phyloP scores from a whole-genome alignment of 2,888 invertebrate genomes.

The Drepana falcataria region DNA sequence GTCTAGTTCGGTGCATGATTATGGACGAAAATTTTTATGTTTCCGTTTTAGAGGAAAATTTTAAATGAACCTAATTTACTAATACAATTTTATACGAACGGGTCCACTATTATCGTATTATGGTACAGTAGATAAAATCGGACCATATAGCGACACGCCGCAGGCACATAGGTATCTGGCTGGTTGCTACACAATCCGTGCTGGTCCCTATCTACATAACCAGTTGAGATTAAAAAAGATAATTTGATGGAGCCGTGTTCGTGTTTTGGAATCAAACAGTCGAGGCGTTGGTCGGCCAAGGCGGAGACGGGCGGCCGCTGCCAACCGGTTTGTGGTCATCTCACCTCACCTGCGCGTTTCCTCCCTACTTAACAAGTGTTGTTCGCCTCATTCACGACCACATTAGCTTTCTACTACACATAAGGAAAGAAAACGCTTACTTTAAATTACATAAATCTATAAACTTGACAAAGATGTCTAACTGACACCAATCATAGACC shows the following conservation, averaged over 20 bases:
- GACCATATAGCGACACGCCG: neutral
- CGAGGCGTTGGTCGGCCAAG: slow-evolving; percentile 17
- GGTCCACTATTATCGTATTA: too few species aligned
- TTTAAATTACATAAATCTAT: slow-evolving; percentile 14
- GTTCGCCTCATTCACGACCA: slow-evolving; percentile 52
- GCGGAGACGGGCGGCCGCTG: slow-evolving; percentile 37
- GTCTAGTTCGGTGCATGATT: too few species aligned
- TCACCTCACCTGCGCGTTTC: slow-evolving; percentile 32
- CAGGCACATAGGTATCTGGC: neutral
- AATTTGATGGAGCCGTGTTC: slow-evolving; percentile 27
- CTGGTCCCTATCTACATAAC: neutral
- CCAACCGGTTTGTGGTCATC: slow-evolving; percentile 65
- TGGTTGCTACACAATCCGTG: neutral
- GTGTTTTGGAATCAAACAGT: slow-evolving; percentile 24
- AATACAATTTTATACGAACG: too few species aligned
- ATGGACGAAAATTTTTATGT: too few species aligned
- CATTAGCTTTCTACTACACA: slow-evolving; percentile 58
- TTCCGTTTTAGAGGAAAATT: too few species aligned
- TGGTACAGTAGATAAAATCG: too few species aligned
- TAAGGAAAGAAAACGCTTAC: slow-evolving; percentile 43
- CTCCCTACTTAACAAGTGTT: slow-evolving; percentile 19
- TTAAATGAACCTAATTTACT: too few species aligned
- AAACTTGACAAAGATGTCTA: slow-evolving; percentile 10
- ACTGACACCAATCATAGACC: slow-evolving; percentile 20
- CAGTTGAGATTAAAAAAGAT: slow-evolving; percentile 1